These are phyloP conservation scores for Tokudaia muenninki DNA, from an alignment of 2,797 vertebrate species.

Conservation along the genomic window DNA sequence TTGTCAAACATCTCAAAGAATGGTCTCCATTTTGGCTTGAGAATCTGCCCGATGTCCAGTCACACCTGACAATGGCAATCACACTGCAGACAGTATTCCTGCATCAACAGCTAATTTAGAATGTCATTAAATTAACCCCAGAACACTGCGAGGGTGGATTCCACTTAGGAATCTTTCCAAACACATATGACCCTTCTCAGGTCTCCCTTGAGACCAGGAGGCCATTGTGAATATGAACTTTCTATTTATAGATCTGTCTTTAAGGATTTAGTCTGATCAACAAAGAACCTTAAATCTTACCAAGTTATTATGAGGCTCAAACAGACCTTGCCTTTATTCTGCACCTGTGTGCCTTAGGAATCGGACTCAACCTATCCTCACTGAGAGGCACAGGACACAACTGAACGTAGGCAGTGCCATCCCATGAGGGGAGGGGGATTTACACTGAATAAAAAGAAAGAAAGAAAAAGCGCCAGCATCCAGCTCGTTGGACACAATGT, in stretches of 20 bases:
- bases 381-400: not conserved
- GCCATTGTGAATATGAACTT: not conserved
- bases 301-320: not conserved
- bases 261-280: slow-evolving; percentile 16
- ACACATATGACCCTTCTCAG: not conserved
- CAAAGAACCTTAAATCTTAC: slow-evolving; percentile 20
- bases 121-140: not conserved
- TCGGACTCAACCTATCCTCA: not conserved
- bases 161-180: slow-evolving; percentile 41
- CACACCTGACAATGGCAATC: not conserved
- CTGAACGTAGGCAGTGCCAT: too few species aligned
- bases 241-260: not conserved
- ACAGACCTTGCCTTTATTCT: slow-evolving; percentile 16
- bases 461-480: not conserved
- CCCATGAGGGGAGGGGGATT: not conserved
- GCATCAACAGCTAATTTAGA: not conserved
- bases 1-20: not conserved
- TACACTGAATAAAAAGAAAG: not conserved
- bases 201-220: slow-evolving; percentile 11
- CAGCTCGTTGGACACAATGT: not conserved
- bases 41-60: not conserved
- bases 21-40: not conserved
- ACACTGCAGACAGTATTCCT: not conserved
- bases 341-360: not conserved
- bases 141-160: not conserved